Evolutionary conservation across 2,797 vertebrate genomes (phyloP).

Genomic region (Squalus acanthias): DNA sequence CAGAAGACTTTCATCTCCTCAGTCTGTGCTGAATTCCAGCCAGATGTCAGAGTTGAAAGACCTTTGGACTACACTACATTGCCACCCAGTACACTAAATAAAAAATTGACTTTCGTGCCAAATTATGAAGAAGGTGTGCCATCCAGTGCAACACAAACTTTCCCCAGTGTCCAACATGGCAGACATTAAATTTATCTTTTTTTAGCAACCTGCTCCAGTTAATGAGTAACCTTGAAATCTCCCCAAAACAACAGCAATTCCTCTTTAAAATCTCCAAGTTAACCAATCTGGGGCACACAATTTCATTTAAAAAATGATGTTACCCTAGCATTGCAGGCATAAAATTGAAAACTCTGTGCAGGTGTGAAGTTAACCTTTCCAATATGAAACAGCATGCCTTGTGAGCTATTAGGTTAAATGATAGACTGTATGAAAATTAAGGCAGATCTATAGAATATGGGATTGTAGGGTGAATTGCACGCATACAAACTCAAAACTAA

Average conservation of each 20-base stretch:
- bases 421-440: neutral
- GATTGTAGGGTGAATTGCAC: neutral
- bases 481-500: neutral
- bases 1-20: neutral
- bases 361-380: neutral
- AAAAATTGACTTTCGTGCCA: neutral
- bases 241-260: neutral
- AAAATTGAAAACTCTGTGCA: neutral
- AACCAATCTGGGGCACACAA: neutral
- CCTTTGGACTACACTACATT: neutral
- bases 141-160: neutral
- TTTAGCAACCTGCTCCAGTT: neutral
- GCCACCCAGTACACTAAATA: neutral
- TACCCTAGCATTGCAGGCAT: neutral
- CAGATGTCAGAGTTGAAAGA: neutral
- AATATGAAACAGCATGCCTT: neutral
- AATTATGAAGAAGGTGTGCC: neutral
- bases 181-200: neutral
- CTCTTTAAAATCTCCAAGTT: neutral
- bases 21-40: neutral
- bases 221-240: neutral
- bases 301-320: neutral
- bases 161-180: neutral
- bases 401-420: neutral
- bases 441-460: neutral